These are phyloP conservation scores for Hypomecis atomaria DNA, from an alignment of 2,888 invertebrate species.

Conservation along the genomic window DNA sequence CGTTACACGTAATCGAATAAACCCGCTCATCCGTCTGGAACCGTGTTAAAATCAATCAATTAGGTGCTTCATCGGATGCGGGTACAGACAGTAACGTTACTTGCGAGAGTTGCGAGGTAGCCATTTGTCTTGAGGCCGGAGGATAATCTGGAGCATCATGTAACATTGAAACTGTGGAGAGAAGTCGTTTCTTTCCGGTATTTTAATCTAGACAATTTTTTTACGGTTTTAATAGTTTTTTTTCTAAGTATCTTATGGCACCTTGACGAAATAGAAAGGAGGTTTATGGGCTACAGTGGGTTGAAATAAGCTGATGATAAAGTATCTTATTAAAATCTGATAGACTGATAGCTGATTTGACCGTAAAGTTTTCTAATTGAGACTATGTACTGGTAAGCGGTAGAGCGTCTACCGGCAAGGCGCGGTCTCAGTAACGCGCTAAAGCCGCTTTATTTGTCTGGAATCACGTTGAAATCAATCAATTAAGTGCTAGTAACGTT, in stretches of 20 bases:
- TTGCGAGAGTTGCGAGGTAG: background rate
- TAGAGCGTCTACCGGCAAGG: no score
- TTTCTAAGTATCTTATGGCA: no score
- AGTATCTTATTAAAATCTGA: no score
- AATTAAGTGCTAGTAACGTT: constrained; percentile 25
- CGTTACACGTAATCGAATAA: constrained; percentile 31
- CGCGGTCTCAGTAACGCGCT: background rate
- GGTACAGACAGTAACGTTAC: constrained; percentile 17
- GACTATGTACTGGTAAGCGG: no score
- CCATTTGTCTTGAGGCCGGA: background rate
- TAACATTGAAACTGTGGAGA: background rate
- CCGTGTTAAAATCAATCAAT: constrained; percentile 31
- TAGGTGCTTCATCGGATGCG: constrained; percentile 19
- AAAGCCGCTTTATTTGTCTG: constrained; percentile 28
- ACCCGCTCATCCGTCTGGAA: constrained; percentile 28
- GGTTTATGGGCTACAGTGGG: no score
- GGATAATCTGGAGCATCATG: background rate
- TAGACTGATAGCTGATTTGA: no score
- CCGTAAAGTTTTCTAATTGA: no score
- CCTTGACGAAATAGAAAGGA: no score
- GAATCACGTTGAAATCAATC: constrained; percentile 29
- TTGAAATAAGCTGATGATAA: no score
- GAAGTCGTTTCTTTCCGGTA: no score
- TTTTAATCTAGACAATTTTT: no score
- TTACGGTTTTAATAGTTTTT: no score